Percentiles rank a stretch among this genome's conserved stretches.
phyloP scores from a whole-genome alignment of 1,140 invertebrate species.

The Rhizoglyphus robini region DNA sequence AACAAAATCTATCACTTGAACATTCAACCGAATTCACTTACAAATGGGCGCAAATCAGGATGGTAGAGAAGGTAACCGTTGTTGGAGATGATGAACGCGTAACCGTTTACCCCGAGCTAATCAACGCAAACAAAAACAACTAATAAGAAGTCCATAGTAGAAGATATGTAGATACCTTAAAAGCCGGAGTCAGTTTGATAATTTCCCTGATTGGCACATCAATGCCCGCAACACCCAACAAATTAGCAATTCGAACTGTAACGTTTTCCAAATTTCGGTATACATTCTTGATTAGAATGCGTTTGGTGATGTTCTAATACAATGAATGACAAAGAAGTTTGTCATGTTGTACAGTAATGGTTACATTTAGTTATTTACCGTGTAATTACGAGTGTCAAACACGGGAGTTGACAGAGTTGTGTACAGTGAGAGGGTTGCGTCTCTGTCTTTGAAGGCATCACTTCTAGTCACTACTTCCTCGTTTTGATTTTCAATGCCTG shows the following conservation, averaged over 20 bases:
- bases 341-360: too few species aligned
- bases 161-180: too few species aligned
- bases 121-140: too few species aligned
- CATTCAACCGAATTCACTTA: too few species aligned
- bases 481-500: too few species aligned
- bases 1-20: too few species aligned
- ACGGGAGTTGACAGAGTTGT: conserved; percentile 80
- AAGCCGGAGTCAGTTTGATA: conserved; percentile 73
- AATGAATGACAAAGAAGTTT: too few species aligned
- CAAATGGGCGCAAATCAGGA: conserved; percentile 87
- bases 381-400: conserved; percentile 75
- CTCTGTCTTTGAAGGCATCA: too few species aligned
- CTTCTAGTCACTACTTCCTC: too few species aligned
- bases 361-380: too few species aligned
- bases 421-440: conserved; percentile 25
- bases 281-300: conserved; percentile 23
- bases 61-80: conserved; percentile 94
- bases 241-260: conserved; percentile 34
- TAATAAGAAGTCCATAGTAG: too few species aligned
- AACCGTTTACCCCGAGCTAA: conserved; percentile 91
- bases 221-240: conserved; percentile 82
- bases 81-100: conserved; percentile 90
- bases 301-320: conserved; percentile 25
- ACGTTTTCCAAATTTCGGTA: conserved; percentile 24
- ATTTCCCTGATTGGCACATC: conserved; percentile 85